Base-by-base conservation (phyloP, 92 coral and sea anemone genomes). In the Montipora capitata region DNA sequence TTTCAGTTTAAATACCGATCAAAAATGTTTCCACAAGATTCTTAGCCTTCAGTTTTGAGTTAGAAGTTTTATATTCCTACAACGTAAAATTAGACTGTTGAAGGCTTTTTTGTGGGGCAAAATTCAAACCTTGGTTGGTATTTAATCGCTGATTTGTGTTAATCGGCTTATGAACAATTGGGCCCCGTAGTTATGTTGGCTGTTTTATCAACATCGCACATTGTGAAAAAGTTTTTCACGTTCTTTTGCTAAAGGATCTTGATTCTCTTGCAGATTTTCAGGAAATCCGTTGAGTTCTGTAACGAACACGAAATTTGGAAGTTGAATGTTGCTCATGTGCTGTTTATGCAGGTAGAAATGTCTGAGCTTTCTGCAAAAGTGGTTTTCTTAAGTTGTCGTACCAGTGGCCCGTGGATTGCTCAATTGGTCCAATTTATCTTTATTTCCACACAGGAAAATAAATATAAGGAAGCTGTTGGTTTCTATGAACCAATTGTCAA, bases 241-340 rank as follows among this genome's bases (percentile, higher is more conserved):
- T 48, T 5, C 52, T 48, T 3, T 48, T 48, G 52, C 10, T 48
- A 48, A 48, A 48, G 12, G 61, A 4, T 45, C 74, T 67, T 18
- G 10, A 65, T 69, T 68, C 49, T 68, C 11, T 67, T 52, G 51
- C 90, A 98, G 99, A 98, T 98, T 75, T 98, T 98, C 87, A 93
- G 99, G 74, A 98, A 98, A 76, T 98, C 99, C n/a, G 99, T 98
- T 9, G 99, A 98, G 87, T 98, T 98, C 87, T 98, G 99, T 74
- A 98, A 98, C 43, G 99, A 98, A 77, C 99, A 98, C 39, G 98
- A 96, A 65, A 93, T 91, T 59, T 98, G 99, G 99, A 98, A 98
- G 83, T 80, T 98, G 49, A 98, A 98, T 82, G 99, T 98, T 4
- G 99, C 99, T 48, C 99, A 98, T 72, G 99, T 98, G 20, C 91